These are phyloP conservation scores for Heliconius congener DNA, from an alignment of 1,140 invertebrate genomes.

Conservation along the genomic window DNA sequence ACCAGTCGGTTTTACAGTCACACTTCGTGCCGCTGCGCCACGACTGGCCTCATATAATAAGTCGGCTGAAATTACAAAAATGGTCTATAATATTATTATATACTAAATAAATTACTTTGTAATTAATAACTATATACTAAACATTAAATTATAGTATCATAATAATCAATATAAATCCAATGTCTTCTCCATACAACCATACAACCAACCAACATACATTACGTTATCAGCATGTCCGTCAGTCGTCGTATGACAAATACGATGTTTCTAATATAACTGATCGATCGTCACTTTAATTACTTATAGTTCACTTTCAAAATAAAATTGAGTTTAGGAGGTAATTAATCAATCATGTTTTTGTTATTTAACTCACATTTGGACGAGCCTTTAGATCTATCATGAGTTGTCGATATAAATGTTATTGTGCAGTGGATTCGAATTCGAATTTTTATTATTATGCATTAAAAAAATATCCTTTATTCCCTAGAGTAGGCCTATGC, in stretches of 20 bases:
- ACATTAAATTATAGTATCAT: not conserved
- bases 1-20: no score
- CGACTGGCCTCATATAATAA: no score
- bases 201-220: not conserved
- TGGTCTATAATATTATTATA: not conserved
- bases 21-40: no score
- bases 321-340: not conserved
- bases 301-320: conserved; percentile 10
- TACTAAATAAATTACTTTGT: not conserved
- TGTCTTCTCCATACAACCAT: not conserved
- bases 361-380: not conserved
- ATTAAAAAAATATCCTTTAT: no score
- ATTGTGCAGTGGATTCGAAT: not conserved
- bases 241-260: conserved; percentile 4
- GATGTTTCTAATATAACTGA: conserved; percentile 4
- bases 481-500: no score
- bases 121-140: not conserved
- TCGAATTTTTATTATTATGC: no score
- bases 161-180: not conserved
- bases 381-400: not conserved
- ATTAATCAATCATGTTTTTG: conserved; percentile 13
- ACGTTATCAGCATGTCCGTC: conserved; percentile 1
- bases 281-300: conserved; percentile 1
- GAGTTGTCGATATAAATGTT: not conserved
- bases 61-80: no score